Base-by-base conservation (phyloP, 2,888 invertebrate genomes). In the Drosophila ustulata region DNA sequence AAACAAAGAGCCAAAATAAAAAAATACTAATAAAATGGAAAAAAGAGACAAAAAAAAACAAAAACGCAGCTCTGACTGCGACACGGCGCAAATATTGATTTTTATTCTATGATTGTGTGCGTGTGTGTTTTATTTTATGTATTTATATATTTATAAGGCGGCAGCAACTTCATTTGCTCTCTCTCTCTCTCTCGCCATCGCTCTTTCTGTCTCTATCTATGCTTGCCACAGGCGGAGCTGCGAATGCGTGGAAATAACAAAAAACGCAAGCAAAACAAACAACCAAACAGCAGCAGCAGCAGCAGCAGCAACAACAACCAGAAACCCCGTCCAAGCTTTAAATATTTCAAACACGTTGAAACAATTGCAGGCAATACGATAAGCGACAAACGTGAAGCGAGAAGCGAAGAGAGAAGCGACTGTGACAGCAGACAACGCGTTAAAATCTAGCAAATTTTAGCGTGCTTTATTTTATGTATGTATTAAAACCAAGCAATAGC, bases 11-110 rank as follows among this genome's bases (percentile, higher is more conserved):
- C 26, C 51, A 13, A 64, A 59, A 73, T 56, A 62, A 71, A 70
- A 71, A 70, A 79, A 51, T 53, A 58, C 57, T 71, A 81, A 78
- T 59, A 78, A 59, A 66, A 78, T 59, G 75, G 55, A 66, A 52
- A 49, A 52, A 64, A 59, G 59, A 46, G 50, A 53, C 67, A 41
- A 55, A 50, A 18, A 18, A 18, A 41, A 18, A 41, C 7, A 13
- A 41, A 41, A 13, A 41, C 6, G 52, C 25, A 55, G 34, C 47
- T 57, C 58, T 66, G 75, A 67, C 74, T 69, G 63, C 84, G 79
- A 82, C 85, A 72, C 78, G 70, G 84, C 61, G 78, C 75, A 87
- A 84, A 84, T 84, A 84, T 84, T 84, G 83, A 84, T 84, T 84
- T 83, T 80, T 72, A 74, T 82, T 57, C 71, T 45, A 59, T 49